These are phyloP conservation scores for Limnephilus lunatus DNA, from an alignment of 2,888 invertebrate genomes.

Conservation along the genomic window DNA sequence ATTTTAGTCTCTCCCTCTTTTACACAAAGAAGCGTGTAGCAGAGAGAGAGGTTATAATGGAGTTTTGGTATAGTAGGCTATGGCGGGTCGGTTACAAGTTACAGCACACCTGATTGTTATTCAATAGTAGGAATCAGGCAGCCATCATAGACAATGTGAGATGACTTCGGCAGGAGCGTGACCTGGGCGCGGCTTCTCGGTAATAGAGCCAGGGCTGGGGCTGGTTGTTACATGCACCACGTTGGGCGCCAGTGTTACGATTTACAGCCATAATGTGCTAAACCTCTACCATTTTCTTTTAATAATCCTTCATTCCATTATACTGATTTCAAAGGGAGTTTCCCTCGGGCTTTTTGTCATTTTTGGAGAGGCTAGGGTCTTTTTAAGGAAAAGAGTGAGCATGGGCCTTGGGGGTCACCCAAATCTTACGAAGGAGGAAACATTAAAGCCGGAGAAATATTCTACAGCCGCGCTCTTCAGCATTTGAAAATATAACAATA, in stretches of 20 bases:
- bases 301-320: background rate
- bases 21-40: background rate
- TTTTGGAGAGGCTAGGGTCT: no score
- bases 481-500: background rate
- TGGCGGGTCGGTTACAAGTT: slow-evolving; percentile 14
- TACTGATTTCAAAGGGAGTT: background rate
- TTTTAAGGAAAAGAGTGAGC: background rate
- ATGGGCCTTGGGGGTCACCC: background rate
- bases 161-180: slow-evolving; percentile 45
- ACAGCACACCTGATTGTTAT: slow-evolving; percentile 55
- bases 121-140: slow-evolving; percentile 43
- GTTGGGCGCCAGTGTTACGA: background rate
- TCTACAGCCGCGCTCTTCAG: background rate
- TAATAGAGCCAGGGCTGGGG: slow-evolving; percentile 21
- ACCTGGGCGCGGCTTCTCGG: slow-evolving; percentile 53
- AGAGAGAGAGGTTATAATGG: background rate
- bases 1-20: background rate
- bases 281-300: background rate
- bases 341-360: background rate
- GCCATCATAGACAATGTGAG: slow-evolving; percentile 49
- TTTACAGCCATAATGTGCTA: no score
- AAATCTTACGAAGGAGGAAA: background rate
- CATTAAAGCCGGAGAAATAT: background rate
- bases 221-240: background rate
- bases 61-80: background rate